Evolutionary conservation across 2,888 invertebrate genomes (phyloP).

Genomic region (Neoitamus cyanurus): DNA sequence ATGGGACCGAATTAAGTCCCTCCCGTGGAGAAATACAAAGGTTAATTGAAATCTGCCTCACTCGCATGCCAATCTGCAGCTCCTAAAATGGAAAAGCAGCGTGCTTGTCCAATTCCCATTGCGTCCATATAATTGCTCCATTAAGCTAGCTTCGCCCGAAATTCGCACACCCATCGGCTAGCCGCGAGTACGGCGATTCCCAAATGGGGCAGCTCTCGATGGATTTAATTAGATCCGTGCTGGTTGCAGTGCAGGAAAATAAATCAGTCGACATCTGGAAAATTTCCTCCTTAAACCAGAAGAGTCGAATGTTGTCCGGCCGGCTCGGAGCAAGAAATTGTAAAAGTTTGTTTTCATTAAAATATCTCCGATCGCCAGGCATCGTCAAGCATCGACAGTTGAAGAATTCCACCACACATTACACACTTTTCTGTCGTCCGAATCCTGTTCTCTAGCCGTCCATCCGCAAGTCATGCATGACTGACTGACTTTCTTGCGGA

Average conservation of each 20-base stretch:
- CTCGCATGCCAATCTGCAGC: background rate
- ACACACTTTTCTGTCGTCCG: constrained; percentile 38
- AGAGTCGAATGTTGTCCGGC: background rate
- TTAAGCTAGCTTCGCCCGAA: background rate
- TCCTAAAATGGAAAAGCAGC: background rate
- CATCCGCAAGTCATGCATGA: constrained; percentile 43
- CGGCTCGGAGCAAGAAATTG: constrained; percentile 14
- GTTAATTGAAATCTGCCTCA: background rate
- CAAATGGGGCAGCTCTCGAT: background rate
- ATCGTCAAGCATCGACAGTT: constrained; percentile 23
- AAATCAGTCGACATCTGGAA: constrained; percentile 32
- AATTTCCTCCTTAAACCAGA: constrained; percentile 21
- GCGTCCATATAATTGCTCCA: background rate
- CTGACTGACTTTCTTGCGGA: constrained; percentile 33
- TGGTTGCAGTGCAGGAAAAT: background rate
- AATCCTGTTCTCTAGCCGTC: constrained; percentile 35
- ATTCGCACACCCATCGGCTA: background rate
- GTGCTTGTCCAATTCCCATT: background rate
- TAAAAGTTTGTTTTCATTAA: constrained; percentile 44
- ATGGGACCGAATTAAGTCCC: background rate
- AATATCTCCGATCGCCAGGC: background rate
- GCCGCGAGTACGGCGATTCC: background rate
- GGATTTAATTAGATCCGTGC: background rate
- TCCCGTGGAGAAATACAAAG: background rate
- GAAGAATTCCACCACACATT: constrained; percentile 36